Conservation (phyloP, 2,888 invertebrate genomes). For the Epinotia brunnichana region DNA sequence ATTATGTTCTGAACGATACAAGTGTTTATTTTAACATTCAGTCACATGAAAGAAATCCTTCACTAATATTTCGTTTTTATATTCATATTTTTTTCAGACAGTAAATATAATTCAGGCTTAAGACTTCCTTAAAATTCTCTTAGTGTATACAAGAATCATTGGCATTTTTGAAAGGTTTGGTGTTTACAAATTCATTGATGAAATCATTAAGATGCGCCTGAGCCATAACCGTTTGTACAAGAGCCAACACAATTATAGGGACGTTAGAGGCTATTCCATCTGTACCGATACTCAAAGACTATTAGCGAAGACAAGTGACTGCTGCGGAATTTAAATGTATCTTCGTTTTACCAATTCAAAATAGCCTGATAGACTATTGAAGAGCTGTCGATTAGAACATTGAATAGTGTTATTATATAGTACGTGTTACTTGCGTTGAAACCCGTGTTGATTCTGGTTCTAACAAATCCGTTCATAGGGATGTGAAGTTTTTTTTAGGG, state of each 20-base stretch:
- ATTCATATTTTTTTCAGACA: background rate
- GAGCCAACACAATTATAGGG: conserved; percentile 4
- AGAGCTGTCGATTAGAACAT: background rate
- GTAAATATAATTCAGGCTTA: no score
- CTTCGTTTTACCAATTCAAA: background rate
- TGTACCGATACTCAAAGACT: conserved; percentile 14
- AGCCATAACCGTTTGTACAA: conserved; percentile 19
- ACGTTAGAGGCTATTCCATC: conserved; percentile 26
- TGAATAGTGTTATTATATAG: background rate
- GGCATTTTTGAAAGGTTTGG: conserved; percentile 22
- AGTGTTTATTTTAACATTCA: no score
- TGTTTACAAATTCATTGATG: conserved; percentile 30
- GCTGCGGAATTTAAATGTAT: conserved; percentile 5
- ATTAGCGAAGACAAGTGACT: conserved; percentile 10
- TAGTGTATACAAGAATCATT: conserved; percentile 12
- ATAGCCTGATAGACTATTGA: background rate
- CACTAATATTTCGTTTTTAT: background rate
- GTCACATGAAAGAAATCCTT: background rate
- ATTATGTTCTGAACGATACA: no score
- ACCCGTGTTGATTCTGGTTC: background rate
- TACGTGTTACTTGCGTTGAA: no score
- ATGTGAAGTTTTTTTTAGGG: background rate
- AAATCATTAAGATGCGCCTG: conserved; percentile 28
- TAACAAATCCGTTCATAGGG: background rate
- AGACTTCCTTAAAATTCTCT: background rate